Percentiles rank a stretch among this genome's conserved stretches.
phyloP scores from a whole-genome alignment of 2,113 vertebrate genomes.

The Oostethus manadensis region DNA sequence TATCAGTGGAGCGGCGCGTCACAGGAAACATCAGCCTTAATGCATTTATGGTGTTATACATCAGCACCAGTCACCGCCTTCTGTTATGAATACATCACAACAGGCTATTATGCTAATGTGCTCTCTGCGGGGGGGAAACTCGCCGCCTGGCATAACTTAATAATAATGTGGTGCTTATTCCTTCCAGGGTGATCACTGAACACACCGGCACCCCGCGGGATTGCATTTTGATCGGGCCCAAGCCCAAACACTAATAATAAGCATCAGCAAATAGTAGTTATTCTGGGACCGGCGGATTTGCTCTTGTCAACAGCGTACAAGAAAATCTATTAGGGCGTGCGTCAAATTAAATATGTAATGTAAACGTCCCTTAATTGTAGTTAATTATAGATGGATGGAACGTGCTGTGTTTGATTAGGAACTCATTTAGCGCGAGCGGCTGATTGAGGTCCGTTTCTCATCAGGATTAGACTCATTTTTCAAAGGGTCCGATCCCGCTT shows the following conservation, averaged over 20 bases:
- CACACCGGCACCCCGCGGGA: not conserved
- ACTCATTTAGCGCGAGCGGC: not conserved
- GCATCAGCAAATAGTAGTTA: constrained; percentile 37
- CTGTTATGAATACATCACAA: constrained; percentile 14
- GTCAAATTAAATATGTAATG: constrained; percentile 29
- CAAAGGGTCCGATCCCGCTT: not conserved
- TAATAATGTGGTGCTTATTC: constrained; percentile 37
- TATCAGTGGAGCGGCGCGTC: constrained; percentile 20
- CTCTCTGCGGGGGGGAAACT: constrained; percentile 9
- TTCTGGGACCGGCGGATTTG: constrained; percentile 20
- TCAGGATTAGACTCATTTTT: not conserved
- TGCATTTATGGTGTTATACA: constrained; percentile 25
- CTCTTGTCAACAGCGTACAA: constrained; percentile 18
- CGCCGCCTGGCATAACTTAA: constrained; percentile 18
- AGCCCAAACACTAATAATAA: constrained; percentile 40
- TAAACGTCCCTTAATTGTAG: constrained; percentile 21
- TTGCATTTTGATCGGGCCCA: constrained; percentile 25
- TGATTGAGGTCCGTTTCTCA: constrained; percentile 14
- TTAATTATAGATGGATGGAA: constrained; percentile 35
- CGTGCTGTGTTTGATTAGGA: constrained; percentile 19
- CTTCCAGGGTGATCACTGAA: constrained; percentile 4
- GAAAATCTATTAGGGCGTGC: constrained; percentile 18
- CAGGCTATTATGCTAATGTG: constrained; percentile 29
- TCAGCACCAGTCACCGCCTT: constrained; percentile 13
- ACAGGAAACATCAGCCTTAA: constrained; percentile 6